Percentiles rank a stretch among this genome's conserved stretches.
Evolutionary conservation across 2,888 invertebrate species (phyloP).

Genomic region (Melanophora roralis): DNA sequence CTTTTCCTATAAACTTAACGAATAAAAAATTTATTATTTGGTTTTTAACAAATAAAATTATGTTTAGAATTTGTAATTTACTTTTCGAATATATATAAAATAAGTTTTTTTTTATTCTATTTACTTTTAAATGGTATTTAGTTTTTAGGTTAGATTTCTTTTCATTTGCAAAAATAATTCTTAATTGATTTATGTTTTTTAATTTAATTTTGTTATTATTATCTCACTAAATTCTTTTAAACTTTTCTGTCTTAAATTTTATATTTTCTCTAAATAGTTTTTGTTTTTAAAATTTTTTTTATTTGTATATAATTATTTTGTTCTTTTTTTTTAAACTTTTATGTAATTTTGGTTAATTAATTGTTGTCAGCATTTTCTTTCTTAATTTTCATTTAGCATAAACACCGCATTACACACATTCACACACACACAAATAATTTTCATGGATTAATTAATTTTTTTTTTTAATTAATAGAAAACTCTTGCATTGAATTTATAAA

Average conservation of each 20-base stretch:
- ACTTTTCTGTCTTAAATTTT: background rate
- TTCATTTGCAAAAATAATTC: background rate
- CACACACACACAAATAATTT: too few relatives aligned
- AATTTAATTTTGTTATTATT: background rate
- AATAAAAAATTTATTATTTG: conserved; percentile 25
- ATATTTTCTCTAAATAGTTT: background rate
- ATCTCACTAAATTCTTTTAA: background rate
- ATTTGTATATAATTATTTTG: background rate
- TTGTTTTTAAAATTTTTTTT: background rate
- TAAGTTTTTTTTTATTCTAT: background rate
- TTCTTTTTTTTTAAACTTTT: background rate
- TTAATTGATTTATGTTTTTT: background rate
- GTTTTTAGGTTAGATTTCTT: background rate
- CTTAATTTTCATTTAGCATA: background rate
- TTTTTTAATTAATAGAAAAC: background rate
- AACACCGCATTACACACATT: too few relatives aligned
- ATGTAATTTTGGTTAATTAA: background rate
- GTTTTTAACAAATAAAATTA: background rate
- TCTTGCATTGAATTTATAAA: background rate
- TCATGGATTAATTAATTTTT: background rate
- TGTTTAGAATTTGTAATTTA: background rate
- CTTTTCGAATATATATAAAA: background rate
- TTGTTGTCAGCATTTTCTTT: background rate
- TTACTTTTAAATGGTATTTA: background rate
- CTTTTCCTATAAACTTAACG: conserved; percentile 27